These are phyloP conservation scores for Acrossocheilus wenchowensis DNA, from an alignment of 2,797 vertebrate species.

Conservation along the genomic window DNA sequence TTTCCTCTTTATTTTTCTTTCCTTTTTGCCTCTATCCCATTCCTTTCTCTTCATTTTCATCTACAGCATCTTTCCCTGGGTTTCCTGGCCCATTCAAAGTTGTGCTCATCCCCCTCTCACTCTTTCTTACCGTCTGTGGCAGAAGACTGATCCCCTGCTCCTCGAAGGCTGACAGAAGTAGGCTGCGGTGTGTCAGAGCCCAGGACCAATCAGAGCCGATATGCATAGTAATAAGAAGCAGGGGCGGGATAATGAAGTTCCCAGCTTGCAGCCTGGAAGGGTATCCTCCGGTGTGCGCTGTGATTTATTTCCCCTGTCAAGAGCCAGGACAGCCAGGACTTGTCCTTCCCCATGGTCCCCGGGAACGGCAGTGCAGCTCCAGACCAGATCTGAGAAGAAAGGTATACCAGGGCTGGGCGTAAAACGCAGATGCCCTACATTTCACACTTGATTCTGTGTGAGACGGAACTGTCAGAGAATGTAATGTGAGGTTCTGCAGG, in stretches of 20 bases:
- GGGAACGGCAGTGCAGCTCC: conserved; percentile 75
- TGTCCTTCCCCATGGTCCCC: conserved; percentile 90
- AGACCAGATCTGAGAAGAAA: conserved; percentile 59
- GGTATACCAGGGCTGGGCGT: conserved; percentile 62
- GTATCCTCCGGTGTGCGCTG: conserved; percentile 95
- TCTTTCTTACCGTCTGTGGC: conserved; percentile 72
- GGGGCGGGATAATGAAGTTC: conserved; percentile 99
- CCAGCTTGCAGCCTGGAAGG: conserved; percentile 95
- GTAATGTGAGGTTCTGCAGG: conserved; percentile 36
- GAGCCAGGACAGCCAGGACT: conserved; percentile 96
- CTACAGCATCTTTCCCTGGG: conserved; percentile 53
- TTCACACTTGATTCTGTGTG: conserved; percentile 46
- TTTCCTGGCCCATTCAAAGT: conserved; percentile 68
- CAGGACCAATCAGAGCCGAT: conserved; percentile 90
- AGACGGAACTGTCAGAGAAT: conserved; percentile 43
- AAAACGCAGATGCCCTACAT: conserved; percentile 71
- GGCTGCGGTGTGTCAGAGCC: conserved; percentile 82
- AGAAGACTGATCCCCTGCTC: conserved; percentile 87
- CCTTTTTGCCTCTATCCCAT: conserved; percentile 42
- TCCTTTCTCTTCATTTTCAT: conserved; percentile 28
- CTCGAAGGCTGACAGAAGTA: conserved; percentile 91
- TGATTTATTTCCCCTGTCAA: conserved; percentile 99
- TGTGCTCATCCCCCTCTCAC: conserved; percentile 68
- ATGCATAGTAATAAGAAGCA: conserved; percentile 98
- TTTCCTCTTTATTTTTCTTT: conserved; percentile 44